Conservation (phyloP, 1,140 invertebrate genomes). For the Dinoponera quadriceps region DNA sequence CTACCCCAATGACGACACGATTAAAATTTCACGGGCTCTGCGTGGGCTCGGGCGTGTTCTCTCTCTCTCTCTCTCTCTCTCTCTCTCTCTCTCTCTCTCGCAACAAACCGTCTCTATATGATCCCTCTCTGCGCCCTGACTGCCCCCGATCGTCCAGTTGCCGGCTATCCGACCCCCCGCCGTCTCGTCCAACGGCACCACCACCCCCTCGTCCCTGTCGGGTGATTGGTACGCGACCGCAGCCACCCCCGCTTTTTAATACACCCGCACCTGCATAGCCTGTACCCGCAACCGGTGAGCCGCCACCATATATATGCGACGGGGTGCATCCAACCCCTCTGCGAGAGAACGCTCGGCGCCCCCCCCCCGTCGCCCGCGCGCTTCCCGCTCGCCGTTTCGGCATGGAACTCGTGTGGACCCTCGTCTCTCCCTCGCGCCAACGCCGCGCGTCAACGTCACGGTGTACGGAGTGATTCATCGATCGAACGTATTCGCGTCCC, state of each 20-base stretch:
- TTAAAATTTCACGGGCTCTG: constrained; percentile 82
- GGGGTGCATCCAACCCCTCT: constrained; percentile 65
- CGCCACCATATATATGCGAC: constrained; percentile 64
- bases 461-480: constrained; percentile 81
- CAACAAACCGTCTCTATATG: constrained; percentile 74
- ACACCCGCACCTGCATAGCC: constrained; percentile 79
- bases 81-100: constrained; percentile 43
- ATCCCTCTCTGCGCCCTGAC: constrained; percentile 74
- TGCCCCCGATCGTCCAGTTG: constrained; percentile 69
- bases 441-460: constrained; percentile 79
- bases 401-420: constrained; percentile 40
- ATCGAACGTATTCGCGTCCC: constrained; percentile 77
- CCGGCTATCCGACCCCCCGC: constrained; percentile 62
- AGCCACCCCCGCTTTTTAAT: constrained; percentile 82
- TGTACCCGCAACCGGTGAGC: constrained; percentile 72
- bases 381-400: constrained; percentile 41
- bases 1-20: constrained; percentile 83
- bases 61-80: constrained; percentile 58
- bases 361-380: constrained; percentile 18
- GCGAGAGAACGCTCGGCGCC: constrained; percentile 38
- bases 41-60: constrained; percentile 73
- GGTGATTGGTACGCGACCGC: constrained; percentile 82
- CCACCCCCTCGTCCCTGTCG: constrained; percentile 70
- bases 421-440: constrained; percentile 65
- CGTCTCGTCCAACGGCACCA: constrained; percentile 53